Percentiles rank a stretch among this genome's conserved stretches.
Evolutionary conservation across 2,888 invertebrate genomes (phyloP).

Genomic region (Smittia aterrima): DNA sequence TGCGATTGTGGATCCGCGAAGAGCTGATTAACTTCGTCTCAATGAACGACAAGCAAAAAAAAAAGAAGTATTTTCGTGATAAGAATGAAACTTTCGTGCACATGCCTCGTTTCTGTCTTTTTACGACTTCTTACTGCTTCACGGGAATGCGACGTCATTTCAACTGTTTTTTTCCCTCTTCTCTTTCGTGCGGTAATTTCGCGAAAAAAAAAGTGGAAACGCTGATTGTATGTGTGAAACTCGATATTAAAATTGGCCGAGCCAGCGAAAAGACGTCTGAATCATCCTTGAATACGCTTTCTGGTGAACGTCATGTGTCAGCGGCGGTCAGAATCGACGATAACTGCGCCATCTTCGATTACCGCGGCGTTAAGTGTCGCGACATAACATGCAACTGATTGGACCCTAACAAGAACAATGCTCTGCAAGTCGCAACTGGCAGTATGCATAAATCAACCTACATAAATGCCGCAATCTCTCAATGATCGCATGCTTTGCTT

Average conservation of each 20-base stretch:
- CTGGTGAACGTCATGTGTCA: too few species aligned
- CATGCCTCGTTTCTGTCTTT: not conserved
- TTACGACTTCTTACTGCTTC: slow-evolving; percentile 13
- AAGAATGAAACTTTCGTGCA: not conserved
- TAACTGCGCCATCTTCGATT: too few species aligned
- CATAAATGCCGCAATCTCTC: not conserved
- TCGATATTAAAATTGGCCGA: not conserved
- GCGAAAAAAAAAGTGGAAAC: too few species aligned
- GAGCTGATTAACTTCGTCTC: not conserved
- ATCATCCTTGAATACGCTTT: slow-evolving; percentile 27
- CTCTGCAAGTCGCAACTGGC: too few species aligned
- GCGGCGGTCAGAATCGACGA: too few species aligned
- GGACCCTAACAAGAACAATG: too few species aligned
- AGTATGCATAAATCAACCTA: too few species aligned
- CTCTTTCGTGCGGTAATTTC: too few species aligned
- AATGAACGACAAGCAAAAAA: not conserved
- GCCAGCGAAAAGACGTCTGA: slow-evolving; percentile 5
- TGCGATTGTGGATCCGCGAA: not conserved
- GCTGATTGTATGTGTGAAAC: not conserved
- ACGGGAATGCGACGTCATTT: slow-evolving; percentile 28
- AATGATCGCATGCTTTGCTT: not conserved
- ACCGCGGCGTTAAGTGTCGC: too few species aligned
- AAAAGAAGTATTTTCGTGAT: not conserved
- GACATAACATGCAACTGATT: too few species aligned
- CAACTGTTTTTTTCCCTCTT: not conserved